Evolutionary conservation across 2,888 invertebrate species (phyloP).

Genomic region (Limnephilus auricula): DNA sequence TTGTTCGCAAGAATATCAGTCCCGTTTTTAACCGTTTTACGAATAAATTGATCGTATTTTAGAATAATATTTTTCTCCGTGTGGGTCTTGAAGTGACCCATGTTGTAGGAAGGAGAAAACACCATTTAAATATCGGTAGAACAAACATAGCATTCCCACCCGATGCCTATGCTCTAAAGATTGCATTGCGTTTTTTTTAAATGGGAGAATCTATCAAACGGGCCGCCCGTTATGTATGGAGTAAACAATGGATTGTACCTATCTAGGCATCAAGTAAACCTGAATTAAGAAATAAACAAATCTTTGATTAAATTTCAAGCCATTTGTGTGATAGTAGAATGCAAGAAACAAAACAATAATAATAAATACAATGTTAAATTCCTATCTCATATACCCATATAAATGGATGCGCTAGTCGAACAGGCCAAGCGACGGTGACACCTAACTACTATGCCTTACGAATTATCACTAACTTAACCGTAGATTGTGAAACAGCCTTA

Average conservation of each 20-base stretch:
- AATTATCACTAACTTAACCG: neutral
- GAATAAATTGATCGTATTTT: too few relatives aligned
- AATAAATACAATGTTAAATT: neutral
- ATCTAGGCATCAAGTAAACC: neutral
- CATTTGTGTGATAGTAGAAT: neutral
- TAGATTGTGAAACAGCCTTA: slow-evolving; percentile 3
- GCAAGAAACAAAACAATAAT: neutral
- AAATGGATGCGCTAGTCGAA: neutral
- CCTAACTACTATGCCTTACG: neutral
- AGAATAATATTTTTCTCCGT: too few relatives aligned
- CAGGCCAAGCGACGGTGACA: neutral
- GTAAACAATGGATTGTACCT: neutral
- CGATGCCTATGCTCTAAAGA: too few relatives aligned
- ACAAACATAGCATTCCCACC: too few relatives aligned
- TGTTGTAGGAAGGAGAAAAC: too few relatives aligned
- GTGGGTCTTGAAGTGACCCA: too few relatives aligned
- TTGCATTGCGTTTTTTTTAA: too few relatives aligned
- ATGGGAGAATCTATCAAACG: too few relatives aligned
- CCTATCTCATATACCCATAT: neutral
- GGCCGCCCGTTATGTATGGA: too few relatives aligned
- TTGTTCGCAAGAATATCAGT: too few relatives aligned
- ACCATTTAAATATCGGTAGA: too few relatives aligned
- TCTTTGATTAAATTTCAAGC: neutral
- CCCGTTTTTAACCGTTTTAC: too few relatives aligned
- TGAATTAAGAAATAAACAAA: neutral